Base-by-base conservation (phyloP, 2,113 vertebrate species). In the Myxocyprinus asiaticus region DNA sequence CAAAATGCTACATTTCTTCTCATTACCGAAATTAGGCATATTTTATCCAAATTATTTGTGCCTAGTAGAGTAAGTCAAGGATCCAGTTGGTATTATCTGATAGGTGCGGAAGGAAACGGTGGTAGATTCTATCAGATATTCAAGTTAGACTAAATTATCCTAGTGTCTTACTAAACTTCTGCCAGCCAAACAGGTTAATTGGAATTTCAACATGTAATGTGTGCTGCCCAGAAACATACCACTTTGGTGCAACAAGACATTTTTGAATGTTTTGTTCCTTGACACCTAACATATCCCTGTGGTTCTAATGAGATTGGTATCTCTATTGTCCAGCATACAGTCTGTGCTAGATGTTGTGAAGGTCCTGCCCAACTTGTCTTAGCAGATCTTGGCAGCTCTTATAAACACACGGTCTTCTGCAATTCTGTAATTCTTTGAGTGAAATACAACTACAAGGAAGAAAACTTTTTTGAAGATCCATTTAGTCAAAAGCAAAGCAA, bases 361-460 rank as follows among this genome's bases (percentile, higher is more conserved):
- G 53, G 56, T 43, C 68, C 45, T 45, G 53, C 63, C 8, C 47
- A 6, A 53, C 56, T 66, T 74, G 82, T 75, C 44, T 17, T 33
- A 7, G 7, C 33, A 45, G 15, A n/a, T 74, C 44, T 48, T 58
- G 10, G 44, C 58, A 48, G 44, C 10, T 9, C 0, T 6, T 45
- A 22, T 47, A 11, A 50, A 14, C 7, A 11, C 15, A 10, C 7
- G 3, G 2, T 72, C 69, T 58, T 72, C 42, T 6, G 69, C 69
- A 72, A 8, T 62, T 22, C 71, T 50, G 22, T 33, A 33, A 33
- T 33, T 1, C 22, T 61, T 74, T 33, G 7, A 33, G 61, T 47
- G 6, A 12, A 45, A 15, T 45, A n/a, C 59, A 43, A 72, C 9
- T 33, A 74, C 11, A 22, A 50, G 10, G 56, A 48, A 71, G 68